Base-by-base conservation (phyloP, 2,797 vertebrate species). In the Brachyrhaphis roseni region DNA sequence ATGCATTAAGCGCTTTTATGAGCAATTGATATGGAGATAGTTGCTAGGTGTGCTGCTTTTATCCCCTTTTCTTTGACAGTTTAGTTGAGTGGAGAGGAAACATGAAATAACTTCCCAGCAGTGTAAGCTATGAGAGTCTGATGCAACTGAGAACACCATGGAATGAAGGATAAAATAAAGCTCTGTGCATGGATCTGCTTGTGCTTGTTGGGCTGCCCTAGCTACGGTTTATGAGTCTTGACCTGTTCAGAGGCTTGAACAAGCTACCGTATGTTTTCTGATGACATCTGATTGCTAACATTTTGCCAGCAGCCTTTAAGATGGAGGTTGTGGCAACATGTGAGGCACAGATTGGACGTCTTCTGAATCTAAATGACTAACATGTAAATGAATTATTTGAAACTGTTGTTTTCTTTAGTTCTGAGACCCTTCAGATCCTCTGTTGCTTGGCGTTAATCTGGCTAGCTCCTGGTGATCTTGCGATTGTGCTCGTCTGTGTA, bases 171-270 rank as follows among this genome's bases (percentile, higher is more conserved):
- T 84, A 64, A 81, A 85, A 82, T 75, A 71, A 46, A 74, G 12
- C 76, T 47, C 72, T 47, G 43, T 80, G 82, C 76, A 78, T 85
- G 76, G 72, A 82, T 59, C 76, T 74, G 77, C 82, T 72, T 74
- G 55, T 16, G 39, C 72, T 76, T 76, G 62, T 75, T 76, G 81
- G 77, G 74, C 76, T 73, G 79, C 81, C 79, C 71, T 71, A 0
- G 83, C 87, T 73, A 83, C 80, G 85, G 8, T 62, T 36, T 41
- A 89, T 81, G 73, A 45, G 82, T 84, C 82, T 82, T 70, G 90
- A 88, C 85, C 79, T 77, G 80, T 77, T 89, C 64, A 75, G 51
- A 86, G 47, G 73, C 80, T 78, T 41, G 12, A 85, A 62, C 49
- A 46, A 20, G 73, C 77, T 70, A 12, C 4, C 39, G 39, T 28